A percentile compares a stretch with the other conserved stretches of the same genome.
These are phyloP conservation scores for Turritopsis rubra DNA, from an alignment of 30 jellyfish, hydroid and myxozoan species.

Conservation along the genomic window DNA sequence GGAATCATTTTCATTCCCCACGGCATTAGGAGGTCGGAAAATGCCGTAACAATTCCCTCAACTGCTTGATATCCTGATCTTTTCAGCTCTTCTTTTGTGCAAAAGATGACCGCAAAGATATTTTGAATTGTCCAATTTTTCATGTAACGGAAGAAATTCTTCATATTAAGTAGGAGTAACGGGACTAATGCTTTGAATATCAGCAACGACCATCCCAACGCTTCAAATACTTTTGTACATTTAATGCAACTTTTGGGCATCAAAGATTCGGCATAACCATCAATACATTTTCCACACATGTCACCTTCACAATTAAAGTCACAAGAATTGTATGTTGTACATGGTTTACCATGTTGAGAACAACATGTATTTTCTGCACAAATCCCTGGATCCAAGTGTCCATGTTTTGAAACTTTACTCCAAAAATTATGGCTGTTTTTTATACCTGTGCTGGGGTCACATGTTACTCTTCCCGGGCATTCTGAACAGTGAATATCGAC, in stretches of 20 bases:
- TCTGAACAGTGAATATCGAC: background rate
- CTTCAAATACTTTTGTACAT: background rate
- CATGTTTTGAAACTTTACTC: background rate
- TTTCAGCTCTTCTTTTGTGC: background rate
- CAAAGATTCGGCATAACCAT: background rate
- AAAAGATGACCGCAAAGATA: background rate
- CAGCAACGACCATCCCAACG: background rate
- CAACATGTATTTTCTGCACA: background rate
- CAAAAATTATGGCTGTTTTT: background rate
- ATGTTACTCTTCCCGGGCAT: background rate
- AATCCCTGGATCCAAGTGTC: background rate
- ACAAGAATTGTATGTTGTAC: background rate
- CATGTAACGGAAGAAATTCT: background rate
- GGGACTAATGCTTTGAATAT: background rate
- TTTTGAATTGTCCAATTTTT: background rate
- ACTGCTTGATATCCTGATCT: background rate
- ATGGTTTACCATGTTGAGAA: background rate
- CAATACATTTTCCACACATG: background rate
- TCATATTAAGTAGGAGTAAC: background rate
- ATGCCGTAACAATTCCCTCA: background rate
- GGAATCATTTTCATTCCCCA: too few species aligned
- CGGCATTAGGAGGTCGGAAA: background rate
- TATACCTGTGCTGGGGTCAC: background rate
- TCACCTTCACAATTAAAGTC: background rate
- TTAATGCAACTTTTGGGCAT: background rate